Evolutionary conservation across 1,140 invertebrate genomes (phyloP).

Genomic region (Diachasma alloeum): DNA sequence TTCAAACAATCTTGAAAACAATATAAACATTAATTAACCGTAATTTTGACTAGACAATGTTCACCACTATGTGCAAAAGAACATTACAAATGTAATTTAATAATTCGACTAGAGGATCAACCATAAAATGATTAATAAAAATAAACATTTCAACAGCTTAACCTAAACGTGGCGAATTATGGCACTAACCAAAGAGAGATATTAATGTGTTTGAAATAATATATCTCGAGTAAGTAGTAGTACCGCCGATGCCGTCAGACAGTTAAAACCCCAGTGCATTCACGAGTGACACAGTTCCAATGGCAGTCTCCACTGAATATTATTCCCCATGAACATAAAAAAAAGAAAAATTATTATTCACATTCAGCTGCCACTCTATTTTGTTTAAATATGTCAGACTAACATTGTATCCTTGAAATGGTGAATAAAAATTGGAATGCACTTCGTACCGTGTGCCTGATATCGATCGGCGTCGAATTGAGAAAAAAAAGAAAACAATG

Average conservation of each 20-base stretch:
- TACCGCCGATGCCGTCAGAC: conserved; percentile 11
- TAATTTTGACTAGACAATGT: conserved; percentile 57
- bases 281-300: too few relatives aligned
- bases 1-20: neutral
- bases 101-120: conserved; percentile 20
- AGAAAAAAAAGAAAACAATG: neutral
- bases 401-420: neutral
- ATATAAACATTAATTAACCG: neutral
- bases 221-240: conserved; percentile 15
- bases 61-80: neutral
- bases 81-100: neutral
- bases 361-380: neutral
- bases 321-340: neutral
- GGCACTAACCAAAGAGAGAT: neutral
- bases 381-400: neutral
- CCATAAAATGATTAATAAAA: neutral
- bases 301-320: neutral
- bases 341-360: neutral
- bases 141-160: neutral
- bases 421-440: neutral
- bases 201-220: neutral
- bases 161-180: neutral
- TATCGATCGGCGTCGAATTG: neutral
- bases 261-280: neutral
- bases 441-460: neutral